These are phyloP conservation scores for Melanotaenia maccullochi DNA, from an alignment of 2,797 vertebrate species.

Conservation along the genomic window DNA sequence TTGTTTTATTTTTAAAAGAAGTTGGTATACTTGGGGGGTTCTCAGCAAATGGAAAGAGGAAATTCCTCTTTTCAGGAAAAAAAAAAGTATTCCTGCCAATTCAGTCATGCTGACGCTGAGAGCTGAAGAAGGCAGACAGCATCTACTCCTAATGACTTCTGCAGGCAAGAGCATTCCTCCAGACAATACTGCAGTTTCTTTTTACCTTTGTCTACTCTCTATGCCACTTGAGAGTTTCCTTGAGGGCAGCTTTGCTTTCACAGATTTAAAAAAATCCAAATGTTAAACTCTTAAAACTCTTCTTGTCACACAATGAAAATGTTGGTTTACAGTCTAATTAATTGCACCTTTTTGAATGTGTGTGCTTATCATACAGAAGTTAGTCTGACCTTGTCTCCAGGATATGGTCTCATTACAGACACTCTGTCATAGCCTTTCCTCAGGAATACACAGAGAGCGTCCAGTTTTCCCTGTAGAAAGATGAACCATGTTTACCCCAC, in stretches of 20 bases:
- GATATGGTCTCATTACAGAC: slow-evolving; percentile 95
- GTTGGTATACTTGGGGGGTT: slow-evolving; percentile 30
- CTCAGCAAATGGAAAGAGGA: slow-evolving; percentile 62
- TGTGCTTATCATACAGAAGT: slow-evolving; percentile 20
- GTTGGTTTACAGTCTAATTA: neutral
- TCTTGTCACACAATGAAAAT: slow-evolving; percentile 35
- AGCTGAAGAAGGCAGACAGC: slow-evolving; percentile 44
- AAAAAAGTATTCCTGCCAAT: slow-evolving; percentile 62
- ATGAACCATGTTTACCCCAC: neutral
- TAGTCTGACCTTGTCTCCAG: slow-evolving; percentile 93
- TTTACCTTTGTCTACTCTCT: slow-evolving; percentile 31
- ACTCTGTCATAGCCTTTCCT: slow-evolving; percentile 93
- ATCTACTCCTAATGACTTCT: slow-evolving; percentile 70
- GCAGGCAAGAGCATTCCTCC: slow-evolving; percentile 69
- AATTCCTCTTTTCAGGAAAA: slow-evolving; percentile 62
- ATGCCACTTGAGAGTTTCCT: slow-evolving; percentile 11
- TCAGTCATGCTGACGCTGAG: slow-evolving; percentile 33
- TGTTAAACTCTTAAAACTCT: slow-evolving; percentile 12
- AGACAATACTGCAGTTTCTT: slow-evolving; percentile 35
- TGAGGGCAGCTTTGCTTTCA: slow-evolving; percentile 17
- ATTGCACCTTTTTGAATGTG: neutral
- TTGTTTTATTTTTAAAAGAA: slow-evolving; percentile 4
- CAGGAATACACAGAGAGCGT: slow-evolving; percentile 93
- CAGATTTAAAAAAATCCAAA: slow-evolving; percentile 18
- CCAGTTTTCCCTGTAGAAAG: slow-evolving; percentile 90